Base-by-base conservation (phyloP, 1,140 invertebrate species). In the Leguminivora glycinivorella region DNA sequence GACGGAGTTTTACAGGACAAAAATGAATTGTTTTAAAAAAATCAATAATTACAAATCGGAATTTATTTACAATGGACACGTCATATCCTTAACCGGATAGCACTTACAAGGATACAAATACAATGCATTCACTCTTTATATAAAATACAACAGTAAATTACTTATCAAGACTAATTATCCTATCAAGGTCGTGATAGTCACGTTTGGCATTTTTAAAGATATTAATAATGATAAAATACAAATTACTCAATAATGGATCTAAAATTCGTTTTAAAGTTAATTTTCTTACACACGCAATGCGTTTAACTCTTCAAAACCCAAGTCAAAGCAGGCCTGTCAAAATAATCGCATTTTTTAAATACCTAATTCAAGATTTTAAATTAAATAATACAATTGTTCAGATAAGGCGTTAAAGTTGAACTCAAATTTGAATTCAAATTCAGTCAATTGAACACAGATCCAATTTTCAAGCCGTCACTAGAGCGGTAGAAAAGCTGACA, bases 171-270 rank as follows among this genome's bases (percentile, higher is more conserved):
- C 47, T 63, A 29, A 63, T 63, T 63, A 63, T 29, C 25, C 29
- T 10, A 29, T 63, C 58, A 63, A 63, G 58, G 29, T 31, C 26
- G n/a, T 17, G 14, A 19, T 31, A 29, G 58, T 63, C 58, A 63
- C 58, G 58, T 6, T 63, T 63, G 58, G 26, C 26, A 63, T 63
- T 63, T 63, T 63, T 63, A 6, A 25, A 63, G 58, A 63, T 63
- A 63, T 63, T 63, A 63, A 63, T 63, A 63, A 17, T 34, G 58
- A 34, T 63, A 19, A 63, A 63, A 25, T 17, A 17, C 4, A 19
- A 14, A 29, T 63, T 63, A 63, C 17, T 63, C 29, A 63, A 63
- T 63, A 22, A 52, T 52, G 19, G 19, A 4, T 5, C 47, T 52
- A 52, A 52, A 9, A 14, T 38, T 52, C 10, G 38, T 40, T 40